Evolutionary conservation across 2,888 invertebrate genomes (phyloP), one percentile per base, ranked within the genome.

Genomic region (Panopea generosa): DNA sequence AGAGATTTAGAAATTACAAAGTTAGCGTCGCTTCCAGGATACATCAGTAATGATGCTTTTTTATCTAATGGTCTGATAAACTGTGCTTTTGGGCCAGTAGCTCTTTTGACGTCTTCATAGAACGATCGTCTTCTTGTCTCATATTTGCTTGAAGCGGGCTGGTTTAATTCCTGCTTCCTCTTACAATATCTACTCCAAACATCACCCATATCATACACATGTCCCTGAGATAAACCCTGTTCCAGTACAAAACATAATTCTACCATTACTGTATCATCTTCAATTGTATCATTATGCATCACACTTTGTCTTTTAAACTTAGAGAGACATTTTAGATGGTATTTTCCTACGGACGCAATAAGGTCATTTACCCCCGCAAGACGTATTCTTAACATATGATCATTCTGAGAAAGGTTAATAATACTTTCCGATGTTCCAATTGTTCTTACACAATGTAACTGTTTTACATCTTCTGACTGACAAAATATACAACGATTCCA

Each of bases 401-500:
- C 43, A 33, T 29, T 14, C 49, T 33, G 4, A n/a, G 47, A 38
- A 24, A 57, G n/a, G 2, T 6, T 20, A 7, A 40, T 38, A 6
- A 66, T 29, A 24, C 56, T 66, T 27, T 55, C 47, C 7, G 56
- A 66, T 22, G 18, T 7, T 27, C 16, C 24, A 11, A 24, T 14
- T n/a, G 26, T 40, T 16, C 6, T 9, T 18, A 66, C 38, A 57
- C 6, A 45, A 16, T n/a, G 7, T 29, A 66, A 14, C 22, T 47
- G 18, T n/a, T n/a, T n/a, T 29, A 18, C 16, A 22, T 55, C 18
- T 16, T 26, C 38, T 1, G 33, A 29, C 38, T 66, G 66, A 57
- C 56, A 56, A 49, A 66, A 66, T 27, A 56, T 66, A 66, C 56
- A 66, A 11, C 18, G 29, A 27, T 18, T 27, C n/a, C n/a, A 66